phyloP scores from a whole-genome alignment of 1,140 invertebrate genomes.

The Contarinia nasturtii region DNA sequence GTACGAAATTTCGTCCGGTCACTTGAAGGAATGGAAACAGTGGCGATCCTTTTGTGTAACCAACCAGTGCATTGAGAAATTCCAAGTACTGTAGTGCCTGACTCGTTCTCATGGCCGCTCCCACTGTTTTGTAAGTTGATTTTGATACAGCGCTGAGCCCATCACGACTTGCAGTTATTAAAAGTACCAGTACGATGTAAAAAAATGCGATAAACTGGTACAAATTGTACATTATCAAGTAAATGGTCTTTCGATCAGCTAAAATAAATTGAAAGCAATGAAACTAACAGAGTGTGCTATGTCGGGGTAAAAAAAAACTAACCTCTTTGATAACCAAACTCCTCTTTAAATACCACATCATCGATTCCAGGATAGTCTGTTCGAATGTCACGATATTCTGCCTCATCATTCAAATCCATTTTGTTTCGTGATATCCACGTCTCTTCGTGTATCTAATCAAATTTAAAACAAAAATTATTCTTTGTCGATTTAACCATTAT shows the following conservation, averaged over 20 bases:
- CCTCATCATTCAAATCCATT: conserved; percentile 39
- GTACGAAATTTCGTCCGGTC: conserved; percentile 52
- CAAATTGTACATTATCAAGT: conserved; percentile 77
- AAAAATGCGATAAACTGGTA: conserved; percentile 77
- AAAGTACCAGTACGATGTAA: conserved; percentile 57
- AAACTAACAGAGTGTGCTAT: too few relatives aligned
- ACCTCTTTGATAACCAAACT: conserved; percentile 63
- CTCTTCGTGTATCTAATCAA: conserved; percentile 72
- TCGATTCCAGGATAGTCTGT: conserved; percentile 61
- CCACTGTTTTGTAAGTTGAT: conserved; percentile 55
- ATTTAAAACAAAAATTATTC: conserved; percentile 18
- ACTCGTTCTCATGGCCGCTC: conserved; percentile 59
- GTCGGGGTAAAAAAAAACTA: too few relatives aligned
- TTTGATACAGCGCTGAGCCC: conserved; percentile 46
- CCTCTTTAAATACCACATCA: conserved; percentile 54
- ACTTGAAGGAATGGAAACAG: conserved; percentile 50
- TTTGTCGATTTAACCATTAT: background rate
- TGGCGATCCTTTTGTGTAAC: conserved; percentile 59
- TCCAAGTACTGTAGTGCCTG: conserved; percentile 72
- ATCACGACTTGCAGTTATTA: conserved; percentile 50
- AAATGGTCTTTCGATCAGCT: conserved; percentile 68
- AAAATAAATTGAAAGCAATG: conserved; percentile 25
- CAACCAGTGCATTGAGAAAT: conserved; percentile 74
- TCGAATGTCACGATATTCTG: conserved; percentile 41
- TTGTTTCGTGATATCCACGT: conserved; percentile 30